These are phyloP conservation scores for Thermophis baileyi DNA, from an alignment of 2,113 vertebrate species.

Conservation along the genomic window DNA sequence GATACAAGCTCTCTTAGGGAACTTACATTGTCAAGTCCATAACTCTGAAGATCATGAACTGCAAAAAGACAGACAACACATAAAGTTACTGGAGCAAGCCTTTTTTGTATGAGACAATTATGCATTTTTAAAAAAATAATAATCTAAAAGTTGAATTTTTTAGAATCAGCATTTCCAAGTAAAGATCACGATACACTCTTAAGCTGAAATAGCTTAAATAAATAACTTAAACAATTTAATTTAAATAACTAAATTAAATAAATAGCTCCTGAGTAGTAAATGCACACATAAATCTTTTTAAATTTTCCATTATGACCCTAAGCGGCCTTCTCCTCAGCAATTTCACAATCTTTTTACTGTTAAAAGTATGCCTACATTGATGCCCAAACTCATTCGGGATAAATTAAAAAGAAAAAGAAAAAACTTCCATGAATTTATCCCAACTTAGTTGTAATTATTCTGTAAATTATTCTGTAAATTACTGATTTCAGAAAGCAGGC, in stretches of 20 bases:
- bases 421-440: not conserved
- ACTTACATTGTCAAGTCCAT: constrained; percentile 95
- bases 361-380: not conserved
- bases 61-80: constrained; percentile 61
- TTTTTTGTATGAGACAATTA: not conserved
- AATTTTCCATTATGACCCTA: not conserved
- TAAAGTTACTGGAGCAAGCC: not conserved
- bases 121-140: not conserved
- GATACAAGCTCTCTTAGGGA: not conserved
- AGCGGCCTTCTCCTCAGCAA: not conserved
- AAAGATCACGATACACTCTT: not conserved
- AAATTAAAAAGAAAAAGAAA: not conserved
- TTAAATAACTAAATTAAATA: not conserved
- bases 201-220: not conserved
- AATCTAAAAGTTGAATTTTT: not conserved
- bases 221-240: not conserved
- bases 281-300: not conserved
- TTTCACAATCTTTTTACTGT: not conserved
- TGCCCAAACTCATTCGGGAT: not conserved
- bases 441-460: not conserved
- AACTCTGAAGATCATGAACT: constrained; percentile 98
- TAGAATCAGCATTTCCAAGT: not conserved
- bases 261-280: not conserved
- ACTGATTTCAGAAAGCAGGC: not conserved
- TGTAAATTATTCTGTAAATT: not conserved